Base-by-base conservation (phyloP, 2,797 vertebrate species). In the Distichodus sexfasciatus region DNA sequence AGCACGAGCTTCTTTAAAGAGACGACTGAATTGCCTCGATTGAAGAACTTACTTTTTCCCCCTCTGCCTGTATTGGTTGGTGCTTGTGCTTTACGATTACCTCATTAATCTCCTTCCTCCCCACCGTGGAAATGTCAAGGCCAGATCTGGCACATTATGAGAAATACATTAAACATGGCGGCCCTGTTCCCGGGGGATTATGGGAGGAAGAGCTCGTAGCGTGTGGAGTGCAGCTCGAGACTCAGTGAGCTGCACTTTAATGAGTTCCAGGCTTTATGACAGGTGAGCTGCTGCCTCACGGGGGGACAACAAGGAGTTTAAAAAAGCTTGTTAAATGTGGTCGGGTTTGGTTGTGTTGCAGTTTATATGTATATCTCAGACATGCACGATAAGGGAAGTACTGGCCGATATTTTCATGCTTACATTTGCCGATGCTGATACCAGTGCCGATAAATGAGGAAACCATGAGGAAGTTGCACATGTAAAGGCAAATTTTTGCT, bases 61-160 rank as follows among this genome's bases (percentile, higher is more conserved):
- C 4, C 65, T 10, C 14, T 21, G 38, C 0, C 62, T 54, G 63
- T 63, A 44, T 26, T 7, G 47, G 29, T 57, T 60, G 70, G 60
- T 65, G 54, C 7, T 1, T 36, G 31, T 66, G 67, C 43, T 72
- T 81, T 71, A 76, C 83, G 74, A 83, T 80, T 78, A 69, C 72
- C 80, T 82, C 81, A 81, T 82, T 82, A 83, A 83, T 87, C 77
- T 67, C 55, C 57, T 79, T 79, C 59, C 78, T 75, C 63, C n/a
- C 69, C 28, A 12, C 44, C 63, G 66, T 81, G 76, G 80, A 83
- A 73, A 81, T 65, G 63, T 81, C 77, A 74, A 66, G 69, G 73
- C 44, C 61, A 76, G 70, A 69, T 73, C 15, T 63, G 29, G 57
- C 26, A 58, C 75, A 77, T 86, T 82, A 84, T 80, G 58, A 77